Conservation (phyloP, 2,888 invertebrate genomes). For the Epirrhoe tristata region DNA sequence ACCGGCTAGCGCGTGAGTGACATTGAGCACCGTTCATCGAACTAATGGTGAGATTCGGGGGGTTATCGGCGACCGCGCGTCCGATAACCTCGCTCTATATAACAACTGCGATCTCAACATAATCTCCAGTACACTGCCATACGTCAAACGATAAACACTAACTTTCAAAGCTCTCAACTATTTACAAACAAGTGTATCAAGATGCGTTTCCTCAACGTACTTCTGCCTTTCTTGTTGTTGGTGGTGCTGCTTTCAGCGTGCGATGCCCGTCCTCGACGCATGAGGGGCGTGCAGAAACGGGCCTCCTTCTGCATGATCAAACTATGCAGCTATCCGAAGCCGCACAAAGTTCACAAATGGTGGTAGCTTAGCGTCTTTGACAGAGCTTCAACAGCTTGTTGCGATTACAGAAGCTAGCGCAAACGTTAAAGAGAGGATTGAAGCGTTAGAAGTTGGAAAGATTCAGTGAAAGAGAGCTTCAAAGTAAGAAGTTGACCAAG, state of each 20-base stretch:
- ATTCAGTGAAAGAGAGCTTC: neutral
- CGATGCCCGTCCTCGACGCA: conserved; percentile 51
- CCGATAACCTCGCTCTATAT: conserved; percentile 74
- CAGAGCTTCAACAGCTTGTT: conserved; percentile 3
- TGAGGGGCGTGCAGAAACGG: conserved; percentile 45
- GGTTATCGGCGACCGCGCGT: conserved; percentile 78
- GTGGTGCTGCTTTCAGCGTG: conserved; percentile 56
- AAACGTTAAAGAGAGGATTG: neutral
- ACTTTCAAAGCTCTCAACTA: neutral
- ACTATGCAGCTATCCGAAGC: conserved; percentile 64
- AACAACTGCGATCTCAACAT: conserved; percentile 61
- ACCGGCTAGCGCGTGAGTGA: conserved; percentile 58
- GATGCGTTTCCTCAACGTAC: conserved; percentile 69
- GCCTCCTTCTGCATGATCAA: conserved; percentile 67
- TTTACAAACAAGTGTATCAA: conserved; percentile 42
- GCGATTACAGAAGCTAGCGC: conserved; percentile 1
- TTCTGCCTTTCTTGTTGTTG: conserved; percentile 53
- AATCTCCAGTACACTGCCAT: conserved; percentile 68
- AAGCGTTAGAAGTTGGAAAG: neutral
- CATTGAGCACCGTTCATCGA: conserved; percentile 82
- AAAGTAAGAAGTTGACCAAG: too few species aligned
- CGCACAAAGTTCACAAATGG: conserved; percentile 46
- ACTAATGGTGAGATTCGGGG: conserved; percentile 71
- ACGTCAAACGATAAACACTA: conserved; percentile 58
- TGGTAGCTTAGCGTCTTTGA: conserved; percentile 34